These are phyloP conservation scores for Centroberyx gerrardi DNA, from an alignment of 2,797 vertebrate species.

Conservation along the genomic window DNA sequence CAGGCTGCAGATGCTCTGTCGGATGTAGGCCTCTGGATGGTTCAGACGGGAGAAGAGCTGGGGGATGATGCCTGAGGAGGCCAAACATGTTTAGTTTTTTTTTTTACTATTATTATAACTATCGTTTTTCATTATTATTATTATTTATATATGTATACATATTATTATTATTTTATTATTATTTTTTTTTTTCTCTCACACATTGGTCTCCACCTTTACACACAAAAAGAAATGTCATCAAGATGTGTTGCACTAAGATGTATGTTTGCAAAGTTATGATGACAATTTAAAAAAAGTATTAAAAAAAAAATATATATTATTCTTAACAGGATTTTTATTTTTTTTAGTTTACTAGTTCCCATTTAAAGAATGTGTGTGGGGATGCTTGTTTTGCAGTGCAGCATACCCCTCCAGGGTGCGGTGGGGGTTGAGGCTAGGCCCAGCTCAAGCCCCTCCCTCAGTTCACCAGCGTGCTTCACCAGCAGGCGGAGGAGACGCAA, in stretches of 20 bases:
- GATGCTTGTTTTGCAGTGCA: neutral
- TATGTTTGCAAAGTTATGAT: no score
- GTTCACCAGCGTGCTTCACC: slow-evolving; percentile 97
- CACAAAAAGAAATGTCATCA: no score
- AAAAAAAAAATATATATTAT: neutral
- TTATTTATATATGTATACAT: no score
- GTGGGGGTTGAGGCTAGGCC: slow-evolving; percentile 97
- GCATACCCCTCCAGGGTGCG: slow-evolving; percentile 95
- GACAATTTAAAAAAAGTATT: no score
- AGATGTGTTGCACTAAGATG: no score
- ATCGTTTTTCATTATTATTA: no score
- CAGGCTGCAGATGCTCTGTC: slow-evolving; percentile 98
- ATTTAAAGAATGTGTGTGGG: neutral
- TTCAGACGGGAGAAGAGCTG: slow-evolving; percentile 98
- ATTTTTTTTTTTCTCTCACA: no score
- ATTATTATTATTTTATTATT: no score
- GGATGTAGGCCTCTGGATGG: slow-evolving; percentile 97
- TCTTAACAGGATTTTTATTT: no score
- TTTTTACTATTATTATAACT: no score
- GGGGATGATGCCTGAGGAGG: slow-evolving; percentile 93
- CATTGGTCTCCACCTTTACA: no score
- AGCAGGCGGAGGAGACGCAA: slow-evolving; percentile 93
- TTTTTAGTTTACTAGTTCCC: no score
- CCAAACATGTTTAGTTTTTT: neutral
- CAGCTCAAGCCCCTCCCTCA: slow-evolving; percentile 94